Conservation (phyloP, 2,888 invertebrate species). For the Crioceris asparagi region DNA sequence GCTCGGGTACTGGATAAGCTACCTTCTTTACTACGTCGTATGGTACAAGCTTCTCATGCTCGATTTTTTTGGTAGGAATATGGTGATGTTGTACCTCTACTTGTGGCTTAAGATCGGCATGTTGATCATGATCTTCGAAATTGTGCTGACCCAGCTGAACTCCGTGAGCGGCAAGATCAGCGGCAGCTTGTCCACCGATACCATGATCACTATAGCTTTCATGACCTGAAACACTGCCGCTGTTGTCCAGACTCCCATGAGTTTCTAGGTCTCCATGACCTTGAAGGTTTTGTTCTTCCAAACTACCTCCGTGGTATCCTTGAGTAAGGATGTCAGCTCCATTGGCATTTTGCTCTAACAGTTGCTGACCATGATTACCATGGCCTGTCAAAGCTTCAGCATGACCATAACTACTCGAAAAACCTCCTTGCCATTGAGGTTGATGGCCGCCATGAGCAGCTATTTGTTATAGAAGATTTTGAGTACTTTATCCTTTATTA, state of each 20-base stretch:
- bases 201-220: neutral
- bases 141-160: conserved; percentile 16
- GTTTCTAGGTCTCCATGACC: conserved; percentile 5
- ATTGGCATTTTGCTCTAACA: too few species aligned
- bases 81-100: conserved; percentile 44
- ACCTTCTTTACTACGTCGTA: conserved; percentile 48
- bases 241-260: neutral
- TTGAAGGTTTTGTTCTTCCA: conserved; percentile 6
- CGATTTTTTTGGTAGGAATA: conserved; percentile 48
- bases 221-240: too few species aligned
- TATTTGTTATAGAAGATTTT: too few species aligned
- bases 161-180: conserved; percentile 15
- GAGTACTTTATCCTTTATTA: too few species aligned
- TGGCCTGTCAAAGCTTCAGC: too few species aligned
- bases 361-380: too few species aligned
- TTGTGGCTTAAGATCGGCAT: conserved; percentile 41
- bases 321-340: too few species aligned
- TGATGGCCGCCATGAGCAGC: too few species aligned
- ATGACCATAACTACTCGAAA: too few species aligned
- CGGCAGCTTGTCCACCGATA: conserved; percentile 1
- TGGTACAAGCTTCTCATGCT: conserved; percentile 57
- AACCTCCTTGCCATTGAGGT: too few species aligned
- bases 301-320: too few species aligned
- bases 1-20: conserved; percentile 61
- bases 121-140: conserved; percentile 29